Evolutionary conservation across 1,140 invertebrate genomes (phyloP).

Genomic region (Pissodes strobi): DNA sequence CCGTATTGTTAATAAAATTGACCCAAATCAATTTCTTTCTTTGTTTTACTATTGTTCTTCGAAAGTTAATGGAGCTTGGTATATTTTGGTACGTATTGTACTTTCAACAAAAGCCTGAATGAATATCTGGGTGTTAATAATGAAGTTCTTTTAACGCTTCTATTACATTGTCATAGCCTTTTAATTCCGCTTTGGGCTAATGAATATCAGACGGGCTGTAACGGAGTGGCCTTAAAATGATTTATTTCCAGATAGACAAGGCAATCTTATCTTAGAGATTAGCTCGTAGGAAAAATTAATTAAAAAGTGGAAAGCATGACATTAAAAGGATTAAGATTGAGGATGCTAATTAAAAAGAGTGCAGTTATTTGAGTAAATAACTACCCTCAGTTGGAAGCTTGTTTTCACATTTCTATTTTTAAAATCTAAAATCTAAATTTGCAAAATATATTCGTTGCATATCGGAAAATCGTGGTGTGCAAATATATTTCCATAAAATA

Average conservation of each 20-base stretch:
- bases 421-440: too few relatives aligned
- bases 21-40: too few relatives aligned
- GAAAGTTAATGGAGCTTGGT: background rate
- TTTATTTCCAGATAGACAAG: slow-evolving; percentile 6
- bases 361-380: too few relatives aligned
- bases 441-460: too few relatives aligned
- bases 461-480: too few relatives aligned
- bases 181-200: slow-evolving; percentile 4
- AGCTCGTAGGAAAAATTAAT: background rate
- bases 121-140: slow-evolving; percentile 11
- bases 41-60: slow-evolving; percentile 9
- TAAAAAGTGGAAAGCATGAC: background rate
- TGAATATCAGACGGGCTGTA: slow-evolving; percentile 2
- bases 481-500: too few relatives aligned
- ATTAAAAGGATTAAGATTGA: background rate
- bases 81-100: slow-evolving; percentile 7
- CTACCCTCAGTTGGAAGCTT: too few relatives aligned
- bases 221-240: background rate
- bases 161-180: slow-evolving; percentile 1
- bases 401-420: too few relatives aligned
- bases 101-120: background rate
- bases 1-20: too few relatives aligned
- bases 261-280: background rate
- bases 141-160: slow-evolving; percentile 10
- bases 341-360: too few relatives aligned